Evolutionary conservation across 2,113 vertebrate genomes (phyloP).

Genomic region (Peucedramus taeniatus): DNA sequence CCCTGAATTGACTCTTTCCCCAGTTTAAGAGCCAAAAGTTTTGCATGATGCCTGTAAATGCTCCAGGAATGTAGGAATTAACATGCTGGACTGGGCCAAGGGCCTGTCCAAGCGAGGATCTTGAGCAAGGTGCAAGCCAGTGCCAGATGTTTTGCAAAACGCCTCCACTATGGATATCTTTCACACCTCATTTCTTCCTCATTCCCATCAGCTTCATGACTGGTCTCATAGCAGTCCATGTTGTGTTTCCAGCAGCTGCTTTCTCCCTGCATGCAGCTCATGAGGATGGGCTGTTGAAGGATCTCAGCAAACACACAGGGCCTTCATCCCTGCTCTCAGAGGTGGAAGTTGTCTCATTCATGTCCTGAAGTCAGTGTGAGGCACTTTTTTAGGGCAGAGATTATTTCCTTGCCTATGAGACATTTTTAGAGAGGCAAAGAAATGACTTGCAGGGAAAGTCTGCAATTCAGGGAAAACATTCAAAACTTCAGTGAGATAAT

Average conservation of each 20-base stretch:
- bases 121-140: background rate
- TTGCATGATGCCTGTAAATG: background rate
- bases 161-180: background rate
- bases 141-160: background rate
- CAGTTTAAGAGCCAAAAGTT: background rate
- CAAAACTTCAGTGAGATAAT: background rate
- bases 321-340: background rate
- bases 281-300: rapidly evolving
- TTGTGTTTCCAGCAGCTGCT: background rate
- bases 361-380: rapidly evolving
- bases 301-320: background rate
- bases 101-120: background rate
- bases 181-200: constrained; percentile 22
- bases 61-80: background rate
- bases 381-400: background rate
- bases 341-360: background rate
- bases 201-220: background rate
- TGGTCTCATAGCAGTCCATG: background rate
- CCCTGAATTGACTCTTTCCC: background rate
- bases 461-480: background rate
- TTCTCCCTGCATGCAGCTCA: background rate
- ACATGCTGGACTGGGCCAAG: rapidly evolving
- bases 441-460: background rate
- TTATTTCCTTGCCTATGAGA: background rate
- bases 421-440: background rate